Base-by-base conservation (phyloP, 2,113 vertebrate genomes). In the Gavia stellata region DNA sequence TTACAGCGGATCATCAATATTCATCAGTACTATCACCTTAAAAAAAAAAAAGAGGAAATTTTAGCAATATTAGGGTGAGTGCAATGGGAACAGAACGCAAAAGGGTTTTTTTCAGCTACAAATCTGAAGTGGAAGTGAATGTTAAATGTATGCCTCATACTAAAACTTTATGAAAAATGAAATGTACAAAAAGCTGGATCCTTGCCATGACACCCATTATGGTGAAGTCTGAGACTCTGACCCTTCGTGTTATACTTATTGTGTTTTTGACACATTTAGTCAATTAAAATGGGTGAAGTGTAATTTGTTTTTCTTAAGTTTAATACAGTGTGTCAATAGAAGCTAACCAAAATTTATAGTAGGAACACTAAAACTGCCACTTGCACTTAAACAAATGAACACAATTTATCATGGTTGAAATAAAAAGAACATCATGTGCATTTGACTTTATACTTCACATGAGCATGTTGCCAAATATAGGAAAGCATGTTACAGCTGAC, bases 341-440 rank as follows among this genome's bases (percentile, higher is more conserved):
- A 97, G 98, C 98, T 98, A 98, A 98, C 98, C 97, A 97, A 98
- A 98, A 99, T 98, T 98, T 99, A 98, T 98, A 98, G 98, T 98
- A 98, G 97, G 98, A 98, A 98, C 98, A 99, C 98, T 98, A 99
- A 99, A 99, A 98, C 98, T 99, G 98, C 98, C 98, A 98, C 97
- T 98, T 98, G 98, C 97, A 98, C 98, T 98, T 98, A 98, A 98
- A 98, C 98, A 98, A 99, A 99, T 98, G 98, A 98, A 98, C 90
- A 97, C 96, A 97, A 99, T 99, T 98, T 97, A 99, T 99, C 98
- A 98, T 96, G 95, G 96, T 93, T 98, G 98, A 97, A 98, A 98
- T 98, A 98, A 98, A 98, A 97, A 98, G 98, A 98, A 98, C 98
- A 98, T 98, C 98, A 94, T 70, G 97, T 97, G 96, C 97, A 96